These are phyloP conservation scores for Dicaeum eximium DNA, from an alignment of 2,113 vertebrate species.

Conservation along the genomic window DNA sequence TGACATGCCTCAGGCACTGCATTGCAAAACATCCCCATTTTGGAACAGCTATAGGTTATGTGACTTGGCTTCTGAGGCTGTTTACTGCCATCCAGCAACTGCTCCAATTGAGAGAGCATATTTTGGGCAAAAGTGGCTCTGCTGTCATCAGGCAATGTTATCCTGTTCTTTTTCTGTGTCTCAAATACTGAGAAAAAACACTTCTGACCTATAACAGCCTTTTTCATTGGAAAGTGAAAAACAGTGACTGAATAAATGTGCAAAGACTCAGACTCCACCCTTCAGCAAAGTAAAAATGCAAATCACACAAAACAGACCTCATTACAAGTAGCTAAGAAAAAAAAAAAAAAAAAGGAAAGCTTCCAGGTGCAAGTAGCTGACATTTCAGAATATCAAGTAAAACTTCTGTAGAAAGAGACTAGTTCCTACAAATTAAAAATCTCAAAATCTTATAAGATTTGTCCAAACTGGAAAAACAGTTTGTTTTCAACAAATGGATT, in stretches of 20 bases:
- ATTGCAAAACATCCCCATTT: neutral
- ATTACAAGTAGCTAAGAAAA: neutral
- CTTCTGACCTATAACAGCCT: neutral
- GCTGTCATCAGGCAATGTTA: neutral
- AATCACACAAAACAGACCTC: neutral
- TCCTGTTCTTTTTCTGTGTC: neutral
- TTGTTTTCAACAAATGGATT: neutral
- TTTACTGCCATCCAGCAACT: neutral
- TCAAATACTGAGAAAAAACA: neutral
- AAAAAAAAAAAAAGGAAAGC: neutral
- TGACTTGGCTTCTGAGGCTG: neutral
- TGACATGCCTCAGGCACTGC: neutral
- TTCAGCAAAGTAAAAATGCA: neutral
- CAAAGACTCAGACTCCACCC: neutral
- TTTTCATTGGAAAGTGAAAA: neutral
- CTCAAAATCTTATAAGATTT: neutral
- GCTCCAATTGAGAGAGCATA: neutral
- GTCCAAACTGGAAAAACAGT: neutral
- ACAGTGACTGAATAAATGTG: neutral
- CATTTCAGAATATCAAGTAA: neutral
- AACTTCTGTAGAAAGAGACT: neutral
- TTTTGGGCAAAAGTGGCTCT: neutral
- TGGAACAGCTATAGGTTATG: neutral
- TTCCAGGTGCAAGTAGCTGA: neutral
- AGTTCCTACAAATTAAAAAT: neutral